phyloP scores from a whole-genome alignment of 2,113 vertebrate species.

The Gymnogyps californianus region DNA sequence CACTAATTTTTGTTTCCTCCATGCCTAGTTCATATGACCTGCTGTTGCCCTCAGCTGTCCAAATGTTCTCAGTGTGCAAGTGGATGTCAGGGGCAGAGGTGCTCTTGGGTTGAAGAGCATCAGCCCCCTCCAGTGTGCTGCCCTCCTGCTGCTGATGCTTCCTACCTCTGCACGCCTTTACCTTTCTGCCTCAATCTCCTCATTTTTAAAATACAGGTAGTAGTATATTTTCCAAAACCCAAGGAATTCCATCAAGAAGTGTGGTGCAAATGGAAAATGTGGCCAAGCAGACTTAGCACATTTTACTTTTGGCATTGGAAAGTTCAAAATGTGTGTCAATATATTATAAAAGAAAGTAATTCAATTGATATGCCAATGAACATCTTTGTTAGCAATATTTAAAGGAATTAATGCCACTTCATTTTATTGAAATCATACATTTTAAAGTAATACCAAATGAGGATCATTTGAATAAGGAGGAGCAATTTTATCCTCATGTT shows the following conservation, averaged over 20 bases:
- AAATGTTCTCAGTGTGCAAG: not conserved
- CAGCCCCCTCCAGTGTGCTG: not conserved
- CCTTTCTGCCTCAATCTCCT: not conserved
- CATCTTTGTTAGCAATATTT: not conserved
- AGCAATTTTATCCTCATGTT: not conserved
- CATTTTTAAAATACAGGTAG: not conserved
- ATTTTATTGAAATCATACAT: not conserved
- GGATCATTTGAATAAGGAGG: not conserved
- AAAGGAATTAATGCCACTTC: not conserved
- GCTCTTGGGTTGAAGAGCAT: not conserved
- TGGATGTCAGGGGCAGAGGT: not conserved
- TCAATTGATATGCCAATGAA: not conserved
- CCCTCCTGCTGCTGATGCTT: not conserved
- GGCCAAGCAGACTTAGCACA: not conserved
- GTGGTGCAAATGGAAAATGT: not conserved
- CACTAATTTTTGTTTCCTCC: not conserved
- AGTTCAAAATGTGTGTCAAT: not conserved
- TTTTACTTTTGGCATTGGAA: not conserved
- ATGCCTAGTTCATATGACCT: not conserved
- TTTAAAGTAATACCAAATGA: not conserved
- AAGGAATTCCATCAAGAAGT: not conserved
- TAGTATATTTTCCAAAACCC: not conserved
- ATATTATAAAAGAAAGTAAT: not conserved
- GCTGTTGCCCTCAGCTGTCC: not conserved
- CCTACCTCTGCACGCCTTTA: not conserved